phyloP scores from a whole-genome alignment of 2,797 vertebrate species.

The Myoxocephalus aenaeus region DNA sequence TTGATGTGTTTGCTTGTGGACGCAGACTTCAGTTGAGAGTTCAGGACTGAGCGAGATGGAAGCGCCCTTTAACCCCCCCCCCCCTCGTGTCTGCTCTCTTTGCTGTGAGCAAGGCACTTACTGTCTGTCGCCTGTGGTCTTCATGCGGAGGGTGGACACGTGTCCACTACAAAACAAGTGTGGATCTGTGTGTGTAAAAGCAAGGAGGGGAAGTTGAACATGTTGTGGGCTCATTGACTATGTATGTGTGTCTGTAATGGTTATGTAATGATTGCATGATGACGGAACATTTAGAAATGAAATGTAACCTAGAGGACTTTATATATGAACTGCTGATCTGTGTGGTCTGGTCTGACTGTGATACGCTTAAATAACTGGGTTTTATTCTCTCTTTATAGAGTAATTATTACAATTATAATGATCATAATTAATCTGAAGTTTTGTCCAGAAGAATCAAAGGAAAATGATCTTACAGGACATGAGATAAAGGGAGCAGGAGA shows the following conservation, averaged over 20 bases:
- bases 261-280: conserved; percentile 5
- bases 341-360: background rate
- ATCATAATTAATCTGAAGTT: background rate
- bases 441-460: background rate
- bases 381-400: background rate
- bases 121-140: background rate
- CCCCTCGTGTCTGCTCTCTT: background rate
- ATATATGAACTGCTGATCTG: background rate
- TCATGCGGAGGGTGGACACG: background rate
- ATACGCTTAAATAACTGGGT: background rate
- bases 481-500: background rate
- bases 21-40: conserved; percentile 11
- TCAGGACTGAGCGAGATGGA: conserved; percentile 15
- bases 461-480: background rate
- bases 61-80: conserved; percentile 45
- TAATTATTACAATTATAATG: background rate
- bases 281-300: conserved; percentile 4
- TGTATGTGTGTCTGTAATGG: background rate
- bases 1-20: conserved; percentile 36
- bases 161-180: background rate
- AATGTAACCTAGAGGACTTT: background rate
- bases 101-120: conserved; percentile 17
- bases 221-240: background rate
- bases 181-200: background rate
- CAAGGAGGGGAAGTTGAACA: background rate